Evolutionary conservation across 1,140 invertebrate species (phyloP), one percentile per base, ranked within the genome.

Genomic region (Fopius arisanus): DNA sequence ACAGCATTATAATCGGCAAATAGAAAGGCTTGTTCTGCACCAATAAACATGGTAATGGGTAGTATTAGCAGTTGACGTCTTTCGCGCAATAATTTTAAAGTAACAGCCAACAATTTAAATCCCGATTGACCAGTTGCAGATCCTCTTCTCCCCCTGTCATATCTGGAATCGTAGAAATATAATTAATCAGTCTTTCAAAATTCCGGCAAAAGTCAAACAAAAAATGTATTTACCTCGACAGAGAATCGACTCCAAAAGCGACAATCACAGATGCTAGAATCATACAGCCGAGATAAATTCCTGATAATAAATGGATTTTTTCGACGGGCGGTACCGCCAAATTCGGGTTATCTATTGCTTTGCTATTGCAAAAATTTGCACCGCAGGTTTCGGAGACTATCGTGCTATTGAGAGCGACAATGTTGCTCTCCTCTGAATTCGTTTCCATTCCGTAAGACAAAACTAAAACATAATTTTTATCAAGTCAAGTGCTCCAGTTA

Each of bases 31-130:
- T 98, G 96, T 82, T 98, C 96, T 29, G 97, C 91, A 0, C 97
- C 97, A 80, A 96, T 97, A 83, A 96, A 98, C 71, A 97, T 92
- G 1, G 96, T 98, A n/a, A 98, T 91, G 0, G 96, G 96, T 65
- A 98, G 90, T 75, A 98, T 90, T 21, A 98, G 86, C 29, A 97
- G 84, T 84, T 97, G 96, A 78, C 94, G 92, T 29, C 91, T 91
- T 80, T 95, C 93, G 31, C 90, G 89, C 21, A 96, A 86, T 67
- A 97, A 93, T 72, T 91, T 91, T 10, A 96, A 83, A 0, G 96
- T 97, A 2, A 95, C 94, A 0, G 93, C 89, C n/a, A 96, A 83
- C 6, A 96, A 87, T 74, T 90, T 89, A 0, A 92, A 77, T 0
- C 94, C 93, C 9, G 88, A 87, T 65, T 82, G 72, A 9, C 87